Base-by-base conservation (phyloP, 1,140 invertebrate genomes). In the Drosophila nebulosa region DNA sequence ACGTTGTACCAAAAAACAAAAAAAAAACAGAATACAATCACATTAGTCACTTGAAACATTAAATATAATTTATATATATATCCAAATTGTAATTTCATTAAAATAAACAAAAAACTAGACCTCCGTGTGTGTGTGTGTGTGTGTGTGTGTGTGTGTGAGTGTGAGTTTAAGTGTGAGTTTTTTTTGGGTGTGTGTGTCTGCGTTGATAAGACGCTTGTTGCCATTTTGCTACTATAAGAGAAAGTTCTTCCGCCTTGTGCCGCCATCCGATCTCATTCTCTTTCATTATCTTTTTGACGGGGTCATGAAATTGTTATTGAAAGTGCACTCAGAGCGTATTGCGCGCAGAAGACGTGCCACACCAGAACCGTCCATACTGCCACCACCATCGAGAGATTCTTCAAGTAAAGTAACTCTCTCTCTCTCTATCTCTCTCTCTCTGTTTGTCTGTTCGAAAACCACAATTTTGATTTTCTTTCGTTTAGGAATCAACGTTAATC, bases 281-380 rank as follows among this genome's bases (percentile, higher is more conserved):
- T 46, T 46, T 21, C 1, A 21, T 10, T 3, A 6, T 16, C 1
- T 18, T 42, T 12, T 14, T 14, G n/a, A 5, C 21, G 39, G 16
- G 39, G 71, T 30, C 50, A 91, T 91, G 90, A 91, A 91, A 69
- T 53, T 91, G 32, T 27, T 91, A 55, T 64, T 91, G 4, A 91
- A 91, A 78, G 90, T 90, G 12, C 90, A 91, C 50, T 85, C 86
- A 21, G 79, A 91, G 64, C 84, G 73, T 61, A 90, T 77, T 24
- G 78, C 90, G 39, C 83, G 80, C 9, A 75, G 84, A 50, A 79
- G 88, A 27, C 85, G 85, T 46, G 39, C 39, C 12, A 86, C 80
- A 7, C 78, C 83, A 21, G 81, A 86, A 3, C 71, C 72, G 10
- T 60, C 39, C 9, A 10, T 7, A 18, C n/a, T 74, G 6, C 21